Evolutionary conservation across 2,113 vertebrate species (phyloP), one percentile per base, ranked within the genome.

Genomic region (Gopherus flavomarginatus): DNA sequence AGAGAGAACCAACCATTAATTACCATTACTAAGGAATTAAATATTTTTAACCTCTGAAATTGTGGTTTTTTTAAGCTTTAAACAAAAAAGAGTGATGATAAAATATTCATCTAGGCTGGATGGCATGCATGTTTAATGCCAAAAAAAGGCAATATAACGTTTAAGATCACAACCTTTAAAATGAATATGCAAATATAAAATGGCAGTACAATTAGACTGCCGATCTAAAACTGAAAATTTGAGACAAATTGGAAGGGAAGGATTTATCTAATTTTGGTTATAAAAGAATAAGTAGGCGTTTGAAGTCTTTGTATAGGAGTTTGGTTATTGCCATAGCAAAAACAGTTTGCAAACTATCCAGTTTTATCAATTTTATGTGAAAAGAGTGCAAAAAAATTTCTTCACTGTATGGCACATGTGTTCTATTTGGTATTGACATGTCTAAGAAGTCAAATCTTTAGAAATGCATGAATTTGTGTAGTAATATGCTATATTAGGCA

Each of bases 1-100:
- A 93, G 44, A 94, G 96, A 87, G 21, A 86, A 95, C 53, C 65
- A 53, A 31, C 88, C 35, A 11, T 72, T 96, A 90, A 95, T 96
- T 96, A 96, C 35, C 6, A 38, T 90, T 97, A 57, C 29, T 93
- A 56, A 93, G 22, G 54, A 95, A 89, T 92, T 90, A 92, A 85
- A 80, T 7, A 53, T 86, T 89, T 95, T 91, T 53, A 90, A 29
- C 9, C 14, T 95, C 6, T 90, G 83, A 91, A 91, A 79, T 80
- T 81, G 12, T 1, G 50, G 62, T 87, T 87, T n/a, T 7, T 19
- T n/a, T 9, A 50, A 16, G 50, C 16, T 50, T 50, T 50, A 38
- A 90, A 86, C 79, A 77, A 90, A 5, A 1, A 90, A 90, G 16
- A 44, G 6, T 62, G 53, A 91, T 44, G 19, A 87, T 80, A 6